phyloP scores from a whole-genome alignment of 2,888 invertebrate genomes.

The Ichneumon xanthorius region DNA sequence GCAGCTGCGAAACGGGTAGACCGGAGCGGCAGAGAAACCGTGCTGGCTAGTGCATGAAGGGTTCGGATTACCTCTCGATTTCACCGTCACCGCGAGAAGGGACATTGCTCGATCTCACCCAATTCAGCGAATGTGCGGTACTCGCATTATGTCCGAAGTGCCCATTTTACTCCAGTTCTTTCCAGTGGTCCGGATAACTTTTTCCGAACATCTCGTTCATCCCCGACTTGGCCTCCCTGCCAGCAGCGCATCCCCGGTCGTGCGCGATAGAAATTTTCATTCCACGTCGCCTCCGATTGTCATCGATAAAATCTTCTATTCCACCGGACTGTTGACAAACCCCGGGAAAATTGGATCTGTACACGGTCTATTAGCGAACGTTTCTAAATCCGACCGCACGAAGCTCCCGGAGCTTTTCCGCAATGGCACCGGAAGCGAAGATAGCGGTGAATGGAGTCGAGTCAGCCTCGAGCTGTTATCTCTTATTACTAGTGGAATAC shows the following conservation, averaged over 20 bases:
- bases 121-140: too few relatives aligned
- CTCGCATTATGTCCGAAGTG: too few relatives aligned
- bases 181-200: too few relatives aligned
- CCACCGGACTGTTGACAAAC: conserved; percentile 14
- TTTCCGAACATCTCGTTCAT: too few relatives aligned
- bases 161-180: too few relatives aligned
- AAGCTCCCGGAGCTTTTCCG: conserved; percentile 21
- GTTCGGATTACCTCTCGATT: too few relatives aligned
- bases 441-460: conserved; percentile 55
- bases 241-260: neutral
- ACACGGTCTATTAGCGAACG: conserved; percentile 44
- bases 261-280: conserved; percentile 17
- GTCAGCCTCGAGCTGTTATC: conserved; percentile 53
- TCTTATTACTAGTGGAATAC: conserved; percentile 53
- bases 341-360: conserved; percentile 42
- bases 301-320: conserved; percentile 10
- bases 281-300: neutral
- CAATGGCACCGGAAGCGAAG: conserved; percentile 41
- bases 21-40: too few relatives aligned
- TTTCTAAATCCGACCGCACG: conserved; percentile 36
- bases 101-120: too few relatives aligned
- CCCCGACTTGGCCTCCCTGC: neutral
- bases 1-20: neutral
- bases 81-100: too few relatives aligned
- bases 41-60: too few relatives aligned